A percentile compares a stretch with the other conserved stretches of the same genome.
Conservation (phyloP, 2,113 vertebrate genomes). For the Phyllostomus hastatus region DNA sequence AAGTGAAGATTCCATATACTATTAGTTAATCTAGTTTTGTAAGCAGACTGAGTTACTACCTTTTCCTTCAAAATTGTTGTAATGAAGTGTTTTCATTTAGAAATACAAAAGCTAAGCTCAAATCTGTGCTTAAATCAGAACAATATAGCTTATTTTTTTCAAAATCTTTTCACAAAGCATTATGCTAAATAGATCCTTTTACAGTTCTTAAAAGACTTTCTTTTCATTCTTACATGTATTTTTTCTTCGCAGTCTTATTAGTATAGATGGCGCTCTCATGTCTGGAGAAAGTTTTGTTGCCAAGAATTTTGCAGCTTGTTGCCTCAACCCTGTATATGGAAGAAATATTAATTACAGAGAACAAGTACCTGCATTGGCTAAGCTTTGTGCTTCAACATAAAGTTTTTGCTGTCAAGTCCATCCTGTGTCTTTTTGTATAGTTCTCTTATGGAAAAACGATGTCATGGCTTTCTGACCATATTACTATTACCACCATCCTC, state of each 20-base stretch:
- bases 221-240: neutral
- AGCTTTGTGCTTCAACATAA: neutral
- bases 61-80: neutral
- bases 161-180: neutral
- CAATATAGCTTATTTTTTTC: neutral
- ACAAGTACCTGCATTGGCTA: neutral
- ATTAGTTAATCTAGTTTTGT: neutral
- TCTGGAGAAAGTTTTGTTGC: neutral
- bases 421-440: neutral
- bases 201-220: neutral
- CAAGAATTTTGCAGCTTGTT: slow-evolving; percentile 2
- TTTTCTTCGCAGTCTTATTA: neutral
- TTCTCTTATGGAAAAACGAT: neutral
- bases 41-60: neutral
- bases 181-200: neutral
- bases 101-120: neutral
- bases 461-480: neutral
- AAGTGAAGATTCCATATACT: neutral
- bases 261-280: neutral
- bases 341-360: neutral
- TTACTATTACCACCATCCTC: neutral
- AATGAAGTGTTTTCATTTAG: neutral
- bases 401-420: neutral
- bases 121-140: neutral
- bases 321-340: neutral